A percentile compares a stretch with the other conserved stretches of the same genome.
These are phyloP conservation scores for Cenopis cana DNA, from an alignment of 2,888 invertebrate species.

Conservation along the genomic window DNA sequence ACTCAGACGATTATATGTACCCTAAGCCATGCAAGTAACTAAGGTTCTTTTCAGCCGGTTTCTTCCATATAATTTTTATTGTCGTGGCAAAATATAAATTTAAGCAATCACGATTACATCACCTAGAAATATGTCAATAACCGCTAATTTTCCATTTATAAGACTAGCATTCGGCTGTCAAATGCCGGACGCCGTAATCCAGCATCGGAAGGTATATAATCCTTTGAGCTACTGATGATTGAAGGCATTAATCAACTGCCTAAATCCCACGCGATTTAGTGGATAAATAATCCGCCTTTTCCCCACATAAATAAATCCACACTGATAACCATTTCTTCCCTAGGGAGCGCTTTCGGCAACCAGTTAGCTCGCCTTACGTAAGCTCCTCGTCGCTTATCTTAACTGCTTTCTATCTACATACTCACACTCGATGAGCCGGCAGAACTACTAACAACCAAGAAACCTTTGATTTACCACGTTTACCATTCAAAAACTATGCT, in stretches of 20 bases:
- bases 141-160: not conserved
- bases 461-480: conserved; percentile 64
- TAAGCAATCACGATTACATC: conserved; percentile 6
- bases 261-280: conserved; percentile 8
- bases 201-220: not conserved
- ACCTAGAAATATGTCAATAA: not conserved
- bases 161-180: not conserved
- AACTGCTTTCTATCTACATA: conserved; percentile 67
- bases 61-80: too few species aligned
- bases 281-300: conserved; percentile 23
- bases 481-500: conserved; percentile 59
- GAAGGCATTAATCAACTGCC: conserved; percentile 25
- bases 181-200: conserved; percentile 4
- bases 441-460: conserved; percentile 61
- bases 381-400: conserved; percentile 65
- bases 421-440: conserved; percentile 63
- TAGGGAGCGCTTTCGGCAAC: conserved; percentile 53
- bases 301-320: conserved; percentile 30
- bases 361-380: conserved; percentile 73
- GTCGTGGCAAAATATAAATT: not conserved
- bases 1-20: too few species aligned
- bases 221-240: conserved; percentile 18
- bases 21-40: too few species aligned
- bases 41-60: too few species aligned
- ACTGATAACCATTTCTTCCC: conserved; percentile 36